These are phyloP conservation scores for human DNA, from an alignment of 2,113 vertebrate species.

Conservation along the genomic window DNA sequence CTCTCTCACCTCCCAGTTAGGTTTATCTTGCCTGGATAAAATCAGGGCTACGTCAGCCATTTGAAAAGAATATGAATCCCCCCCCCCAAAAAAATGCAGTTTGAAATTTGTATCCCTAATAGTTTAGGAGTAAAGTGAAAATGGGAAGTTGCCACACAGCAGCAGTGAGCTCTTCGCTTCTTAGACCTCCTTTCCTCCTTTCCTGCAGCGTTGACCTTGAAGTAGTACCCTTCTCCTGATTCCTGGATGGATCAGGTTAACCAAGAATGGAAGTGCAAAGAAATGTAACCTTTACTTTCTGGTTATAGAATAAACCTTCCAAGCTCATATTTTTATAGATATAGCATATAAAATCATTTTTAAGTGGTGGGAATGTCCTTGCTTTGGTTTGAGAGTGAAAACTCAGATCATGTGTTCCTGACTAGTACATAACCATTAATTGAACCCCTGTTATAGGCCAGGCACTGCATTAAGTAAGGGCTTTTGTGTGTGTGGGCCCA, in stretches of 20 bases:
- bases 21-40: background rate
- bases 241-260: background rate
- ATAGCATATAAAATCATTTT: background rate
- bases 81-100: background rate
- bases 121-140: background rate
- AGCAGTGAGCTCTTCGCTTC: background rate
- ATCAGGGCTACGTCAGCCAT: background rate
- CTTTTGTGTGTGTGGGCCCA: background rate
- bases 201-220: background rate
- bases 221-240: background rate
- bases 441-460: background rate
- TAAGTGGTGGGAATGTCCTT: background rate
- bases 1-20: background rate
- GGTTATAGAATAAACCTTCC: background rate
- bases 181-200: background rate
- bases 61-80: background rate
- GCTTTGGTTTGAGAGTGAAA: slow-evolving; percentile 6
- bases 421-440: background rate
- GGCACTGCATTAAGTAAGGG: background rate
- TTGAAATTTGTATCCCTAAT: background rate
- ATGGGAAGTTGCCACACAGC: background rate
- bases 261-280: background rate
- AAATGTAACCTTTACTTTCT: background rate
- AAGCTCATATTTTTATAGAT: background rate
- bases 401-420: background rate